Evolutionary conservation across 1,140 invertebrate genomes (phyloP).

Genomic region (Linepithema humile): DNA sequence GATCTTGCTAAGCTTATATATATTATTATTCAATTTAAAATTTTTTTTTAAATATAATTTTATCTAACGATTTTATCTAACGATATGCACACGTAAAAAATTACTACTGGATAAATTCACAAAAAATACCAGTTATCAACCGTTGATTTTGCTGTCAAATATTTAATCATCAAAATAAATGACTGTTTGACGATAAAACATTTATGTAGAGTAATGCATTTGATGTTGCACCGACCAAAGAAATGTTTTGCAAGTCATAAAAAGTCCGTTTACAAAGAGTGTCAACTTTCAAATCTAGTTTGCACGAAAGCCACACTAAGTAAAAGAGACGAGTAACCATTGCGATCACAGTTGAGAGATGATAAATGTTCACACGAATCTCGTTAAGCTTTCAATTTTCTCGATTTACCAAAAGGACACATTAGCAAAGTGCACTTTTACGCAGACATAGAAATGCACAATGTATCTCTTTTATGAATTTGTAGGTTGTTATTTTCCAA

Average conservation of each 20-base stretch:
- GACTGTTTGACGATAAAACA: neutral
- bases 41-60: neutral
- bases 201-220: neutral
- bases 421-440: neutral
- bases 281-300: constrained; percentile 18
- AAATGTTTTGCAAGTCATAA: constrained; percentile 4
- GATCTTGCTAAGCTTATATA: neutral
- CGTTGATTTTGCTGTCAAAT: neutral
- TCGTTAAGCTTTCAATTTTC: neutral
- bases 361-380: constrained; percentile 7
- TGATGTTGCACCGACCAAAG: neutral
- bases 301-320: neutral
- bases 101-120: too few species aligned
- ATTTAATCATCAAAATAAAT: constrained; percentile 6
- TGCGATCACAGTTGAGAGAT: neutral
- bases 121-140: neutral
- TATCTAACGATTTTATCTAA: too few species aligned
- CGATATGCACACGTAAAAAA: neutral
- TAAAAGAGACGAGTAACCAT: neutral
- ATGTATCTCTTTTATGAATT: neutral
- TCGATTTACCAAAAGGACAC: neutral
- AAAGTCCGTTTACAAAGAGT: constrained; percentile 10
- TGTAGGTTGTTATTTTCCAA: neutral
- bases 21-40: neutral
- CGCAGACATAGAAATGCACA: neutral